Base-by-base conservation (phyloP, 2,888 invertebrate species). In the Octodonta nipae region DNA sequence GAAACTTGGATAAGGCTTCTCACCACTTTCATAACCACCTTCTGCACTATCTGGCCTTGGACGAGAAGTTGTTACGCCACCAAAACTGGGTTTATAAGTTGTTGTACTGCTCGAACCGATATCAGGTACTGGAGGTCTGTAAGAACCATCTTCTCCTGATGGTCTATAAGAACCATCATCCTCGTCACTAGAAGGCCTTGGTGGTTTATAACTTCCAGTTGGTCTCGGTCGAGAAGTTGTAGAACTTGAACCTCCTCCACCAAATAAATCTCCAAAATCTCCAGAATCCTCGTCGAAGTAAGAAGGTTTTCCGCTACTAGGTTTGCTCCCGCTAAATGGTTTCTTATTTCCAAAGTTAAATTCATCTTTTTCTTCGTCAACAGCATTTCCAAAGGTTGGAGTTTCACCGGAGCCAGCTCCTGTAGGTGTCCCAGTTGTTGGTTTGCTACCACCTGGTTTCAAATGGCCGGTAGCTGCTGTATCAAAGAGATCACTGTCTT, bases 381-480 rank as follows among this genome's bases (percentile, higher is more conserved):
- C n/a, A 26, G 5, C 26, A 11, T 11, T 11, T 10, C 6, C 20
- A n/a, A 20, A n/a, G 20, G 20, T n/a, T 6, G 20, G 20, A 7
- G 3, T 22, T 11, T 11, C 22, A 3, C 2, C 3, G 22, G 22
- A 4, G 22, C 10, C 22, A 11, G n/a, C 20, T 20, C n/a, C n/a
- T n/a, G n/a, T n/a, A n/a, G 30, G 30, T 30, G 11, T 30, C 13
- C 15, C n/a, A 6, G 17, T 22, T n/a, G 15, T 13, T 4, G 35
- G 35, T 33, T 30, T 36, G 2, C 17, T 7, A 13, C 11, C 11
- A 7, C 16, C 13, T 6, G 30, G 26, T 10, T n/a, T 30, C 5
- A 30, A 12, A 45, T 68, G 68, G 1, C 71, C 71, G 42, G 70
- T 71, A 15, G 71, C 71, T 17, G 72, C 72, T 4, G 71, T 67